Evolutionary conservation across 1,140 invertebrate genomes (phyloP), one percentile per base, ranked within the genome.

Genomic region (Drosophila aff.): DNA sequence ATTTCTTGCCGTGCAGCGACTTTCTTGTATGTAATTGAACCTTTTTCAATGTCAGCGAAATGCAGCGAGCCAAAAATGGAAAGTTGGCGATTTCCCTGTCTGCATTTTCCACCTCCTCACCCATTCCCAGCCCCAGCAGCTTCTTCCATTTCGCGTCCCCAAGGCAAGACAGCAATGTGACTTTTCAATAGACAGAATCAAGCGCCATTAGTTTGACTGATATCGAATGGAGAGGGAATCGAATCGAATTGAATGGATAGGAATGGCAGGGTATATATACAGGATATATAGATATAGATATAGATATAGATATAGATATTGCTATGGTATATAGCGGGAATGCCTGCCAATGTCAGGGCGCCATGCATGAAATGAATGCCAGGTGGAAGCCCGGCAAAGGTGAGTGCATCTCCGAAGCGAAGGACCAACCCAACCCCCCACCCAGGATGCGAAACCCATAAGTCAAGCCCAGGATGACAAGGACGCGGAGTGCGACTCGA

Each of bases 201-300:
- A 79, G 77, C 81, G 68, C 86, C 81, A 87, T 87, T 87, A 89
- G 72, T 78, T 73, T 59, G 69, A 89, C 68, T 68, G 75, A 83
- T 79, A 74, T 87, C 79, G 53, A 67, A 79, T 47, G 55, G 64
- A 26, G 71, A 52, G 60, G 64, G 58, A 41, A 76, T 76, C 36
- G 67, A 46, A 68, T 71, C 43, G 67, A 68, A 55, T 55, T 41
- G 63, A 59, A 73, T 23, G 16, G 50, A 31, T 15, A 31, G 65
- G 57, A 73, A 71, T 53, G 50, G 50, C 50, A 15, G 28, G 46
- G 8, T 11, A 50, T 52, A 33, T 15, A 18, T 33, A 47, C 4
- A 7, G 6, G 4, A 21, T 9, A 21, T 8, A 13, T 21, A 52
- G 8, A 16, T 28, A 49, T n/a, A 3, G 28, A 11, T 31, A 28